Evolutionary conservation across 2,888 invertebrate genomes (phyloP).

Genomic region (Drosophila lutescens): DNA sequence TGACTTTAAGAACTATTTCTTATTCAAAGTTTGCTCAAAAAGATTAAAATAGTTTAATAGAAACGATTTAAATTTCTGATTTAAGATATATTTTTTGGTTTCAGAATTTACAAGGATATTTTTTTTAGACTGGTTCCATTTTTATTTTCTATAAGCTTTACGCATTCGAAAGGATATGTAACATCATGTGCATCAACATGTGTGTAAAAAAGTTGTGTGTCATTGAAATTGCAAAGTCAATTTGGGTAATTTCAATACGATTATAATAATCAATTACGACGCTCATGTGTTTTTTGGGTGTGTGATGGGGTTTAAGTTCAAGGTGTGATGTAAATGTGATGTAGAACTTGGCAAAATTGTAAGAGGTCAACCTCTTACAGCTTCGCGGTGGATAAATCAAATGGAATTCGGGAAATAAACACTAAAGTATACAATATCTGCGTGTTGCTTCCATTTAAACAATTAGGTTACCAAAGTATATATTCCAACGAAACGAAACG

Average conservation of each 20-base stretch:
- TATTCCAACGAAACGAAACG: constrained; percentile 23
- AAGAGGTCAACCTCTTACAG: neutral
- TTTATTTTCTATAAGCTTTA: neutral
- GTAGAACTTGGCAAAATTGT: neutral
- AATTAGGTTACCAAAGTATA: constrained; percentile 27
- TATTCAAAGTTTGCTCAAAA: too few relatives aligned
- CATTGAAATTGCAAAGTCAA: constrained; percentile 33
- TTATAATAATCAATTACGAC: constrained; percentile 31
- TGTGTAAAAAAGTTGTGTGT: constrained; percentile 17
- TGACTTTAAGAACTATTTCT: too few relatives aligned
- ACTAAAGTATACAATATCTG: constrained; percentile 23
- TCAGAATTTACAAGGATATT: too few relatives aligned
- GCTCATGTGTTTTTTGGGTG: constrained; percentile 14
- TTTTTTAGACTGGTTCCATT: too few relatives aligned
- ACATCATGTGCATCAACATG: constrained; percentile 28
- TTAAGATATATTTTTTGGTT: neutral
- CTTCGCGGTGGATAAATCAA: constrained; percentile 1
- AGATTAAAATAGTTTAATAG: too few relatives aligned
- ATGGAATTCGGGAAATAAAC: constrained; percentile 1
- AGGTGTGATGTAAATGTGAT: constrained; percentile 26
- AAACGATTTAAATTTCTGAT: too few relatives aligned
- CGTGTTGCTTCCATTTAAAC: constrained; percentile 29
- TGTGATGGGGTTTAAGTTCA: neutral
- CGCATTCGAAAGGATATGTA: constrained; percentile 1
- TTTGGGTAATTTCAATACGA: constrained; percentile 24